These are phyloP conservation scores for Platysternon megacephalum DNA, from an alignment of 2,113 vertebrate genomes.

Conservation along the genomic window DNA sequence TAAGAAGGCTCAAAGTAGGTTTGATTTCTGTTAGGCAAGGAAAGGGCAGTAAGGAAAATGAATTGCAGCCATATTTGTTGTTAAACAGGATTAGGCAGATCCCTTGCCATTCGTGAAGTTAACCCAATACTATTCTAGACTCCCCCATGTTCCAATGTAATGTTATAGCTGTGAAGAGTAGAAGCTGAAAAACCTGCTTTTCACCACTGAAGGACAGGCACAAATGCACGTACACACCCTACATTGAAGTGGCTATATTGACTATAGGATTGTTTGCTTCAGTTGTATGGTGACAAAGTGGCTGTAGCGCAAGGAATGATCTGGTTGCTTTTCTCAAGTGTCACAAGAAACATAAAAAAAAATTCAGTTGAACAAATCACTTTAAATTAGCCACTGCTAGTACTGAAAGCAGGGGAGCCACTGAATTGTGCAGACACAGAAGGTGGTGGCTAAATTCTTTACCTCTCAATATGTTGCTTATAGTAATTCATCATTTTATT, in stretches of 20 bases:
- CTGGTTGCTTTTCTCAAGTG: background rate
- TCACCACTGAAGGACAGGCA: background rate
- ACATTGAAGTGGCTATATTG: background rate
- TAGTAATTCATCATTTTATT: background rate
- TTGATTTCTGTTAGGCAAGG: background rate
- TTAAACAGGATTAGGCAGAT: background rate
- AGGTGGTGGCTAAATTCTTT: background rate
- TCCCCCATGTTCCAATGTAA: accelerated
- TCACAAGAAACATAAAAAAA: background rate
- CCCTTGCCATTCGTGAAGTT: background rate
- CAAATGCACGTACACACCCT: background rate
- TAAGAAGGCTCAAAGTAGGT: background rate
- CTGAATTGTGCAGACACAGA: background rate
- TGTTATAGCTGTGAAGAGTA: background rate
- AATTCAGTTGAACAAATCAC: background rate
- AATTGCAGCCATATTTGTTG: background rate
- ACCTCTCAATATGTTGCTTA: background rate
- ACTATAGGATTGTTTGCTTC: background rate
- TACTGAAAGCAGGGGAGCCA: background rate
- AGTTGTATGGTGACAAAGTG: background rate
- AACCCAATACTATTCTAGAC: background rate
- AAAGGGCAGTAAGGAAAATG: background rate
- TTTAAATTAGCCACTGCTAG: background rate
- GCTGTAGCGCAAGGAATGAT: background rate
- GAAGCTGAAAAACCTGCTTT: background rate